Base-by-base conservation (phyloP, 2,113 vertebrate genomes). In the Apus apus region DNA sequence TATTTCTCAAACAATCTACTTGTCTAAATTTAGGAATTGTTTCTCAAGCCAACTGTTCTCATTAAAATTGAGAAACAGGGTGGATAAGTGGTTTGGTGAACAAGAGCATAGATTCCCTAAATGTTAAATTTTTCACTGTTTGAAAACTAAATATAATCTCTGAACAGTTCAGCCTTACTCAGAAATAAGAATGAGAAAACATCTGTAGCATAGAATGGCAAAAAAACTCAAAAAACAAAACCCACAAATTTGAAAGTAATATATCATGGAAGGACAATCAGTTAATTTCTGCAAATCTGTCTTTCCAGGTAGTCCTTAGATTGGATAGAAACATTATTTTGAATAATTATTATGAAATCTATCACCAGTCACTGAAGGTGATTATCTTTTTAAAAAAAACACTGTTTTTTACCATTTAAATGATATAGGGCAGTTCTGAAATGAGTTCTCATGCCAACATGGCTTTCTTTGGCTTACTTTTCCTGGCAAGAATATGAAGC, bases 1-100 rank as follows among this genome's bases (percentile, higher is more conserved):
- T 96, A 96, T 96, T 97, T 94, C 75, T 93, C 85, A 89, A 83
- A 83, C 20, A 87, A 79, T 57, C 21, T 83, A 83, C 65, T 83
- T 68, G 21, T 85, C 75, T 96, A 92, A 95, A 94, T 95, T 93
- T 92, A 97, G 83, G 51, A 91, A 38, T 64, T 56, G 23, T 29
- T 95, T 75, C 46, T 84, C 76, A 79, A 92, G 60, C 53, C 82
- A 96, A 72, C 46, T 90, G 36, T 87, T 85, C 66, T 71, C 25
- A 12, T 43, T 74, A 70, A 86, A 91, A 89, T 23, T 85, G 64
- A 68, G 50, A 94, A 85, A 78, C 30, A 65, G 50, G 75, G 46
- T 45, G 87, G 78, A 77, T 46, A 85, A 85, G 62, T 87, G 40
- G 19, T 73, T 91, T 87, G 20, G 36, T 45, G 80, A 90, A 50